A percentile compares a stretch with the other conserved stretches of the same genome.
phyloP scores from a whole-genome alignment of 2,113 vertebrate species.

The Motacilla tschutschensis region DNA sequence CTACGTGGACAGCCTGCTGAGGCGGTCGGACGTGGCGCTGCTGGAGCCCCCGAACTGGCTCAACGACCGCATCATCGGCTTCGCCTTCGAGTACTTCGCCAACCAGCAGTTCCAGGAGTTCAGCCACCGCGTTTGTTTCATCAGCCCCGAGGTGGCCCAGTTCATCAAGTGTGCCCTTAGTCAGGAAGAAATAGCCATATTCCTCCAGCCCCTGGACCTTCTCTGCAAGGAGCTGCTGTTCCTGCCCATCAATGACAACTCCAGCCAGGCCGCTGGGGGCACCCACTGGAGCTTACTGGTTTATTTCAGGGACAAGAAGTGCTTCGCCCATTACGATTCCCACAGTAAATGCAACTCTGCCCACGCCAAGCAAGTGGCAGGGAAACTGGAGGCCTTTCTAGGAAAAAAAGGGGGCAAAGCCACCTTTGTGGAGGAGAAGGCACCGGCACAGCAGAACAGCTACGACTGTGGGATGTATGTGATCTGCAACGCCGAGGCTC shows the following conservation, averaged over 20 bases:
- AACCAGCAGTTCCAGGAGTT: conserved; percentile 80
- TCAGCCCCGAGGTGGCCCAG: conserved; percentile 94
- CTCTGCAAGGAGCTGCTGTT: conserved; percentile 81
- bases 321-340: conserved; percentile 93
- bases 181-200: conserved; percentile 84
- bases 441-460: conserved; percentile 93
- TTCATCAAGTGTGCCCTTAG: conserved; percentile 92
- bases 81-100: conserved; percentile 92
- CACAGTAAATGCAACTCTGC: conserved; percentile 84
- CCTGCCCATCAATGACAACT: conserved; percentile 93
- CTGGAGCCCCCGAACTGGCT: conserved; percentile 93
- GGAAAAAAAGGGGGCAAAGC: conserved; percentile 67
- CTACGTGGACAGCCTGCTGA: conserved; percentile 92
- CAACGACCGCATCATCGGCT: conserved; percentile 94
- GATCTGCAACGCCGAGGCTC: conserved; percentile 87
- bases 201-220: conserved; percentile 88
- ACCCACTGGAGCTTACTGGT: conserved; percentile 95
- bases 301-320: conserved; percentile 79
- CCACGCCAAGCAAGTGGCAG: conserved; percentile 86
- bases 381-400: conserved; percentile 85
- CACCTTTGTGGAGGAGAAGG: conserved; percentile 84
- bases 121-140: conserved; percentile 77
- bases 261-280: conserved; percentile 87
- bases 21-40: conserved; percentile 86
- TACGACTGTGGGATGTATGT: conserved; percentile 99